phyloP scores from a whole-genome alignment of 2,888 invertebrate species.

The Drosophila robusta region DNA sequence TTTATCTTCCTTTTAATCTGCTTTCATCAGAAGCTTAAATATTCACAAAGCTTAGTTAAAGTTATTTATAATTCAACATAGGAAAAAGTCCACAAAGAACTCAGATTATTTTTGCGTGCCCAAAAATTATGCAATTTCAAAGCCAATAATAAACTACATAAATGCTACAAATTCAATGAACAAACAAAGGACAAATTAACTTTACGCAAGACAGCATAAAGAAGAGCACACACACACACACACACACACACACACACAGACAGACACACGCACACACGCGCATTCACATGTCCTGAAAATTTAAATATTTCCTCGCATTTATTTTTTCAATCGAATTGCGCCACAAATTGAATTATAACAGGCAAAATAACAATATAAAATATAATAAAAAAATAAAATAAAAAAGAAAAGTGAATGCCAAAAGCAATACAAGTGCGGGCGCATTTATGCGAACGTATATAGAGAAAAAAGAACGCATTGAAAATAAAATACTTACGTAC shows the following conservation, averaged over 20 bases:
- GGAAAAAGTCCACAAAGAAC: not conserved
- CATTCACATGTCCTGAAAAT: conserved; percentile 45
- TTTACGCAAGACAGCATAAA: conserved; percentile 17
- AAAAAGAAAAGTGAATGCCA: conserved; percentile 38
- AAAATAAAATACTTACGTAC: conserved; percentile 50
- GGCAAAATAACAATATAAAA: conserved; percentile 50
- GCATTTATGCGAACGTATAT: conserved; percentile 15
- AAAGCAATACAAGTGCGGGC: conserved; percentile 39
- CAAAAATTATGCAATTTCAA: conserved; percentile 34
- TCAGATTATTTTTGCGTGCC: conserved; percentile 4
- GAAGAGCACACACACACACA: conserved; percentile 2
- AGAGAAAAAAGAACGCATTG: conserved; percentile 34
- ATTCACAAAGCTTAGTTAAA: conserved; percentile 10
- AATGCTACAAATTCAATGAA: conserved; percentile 50
- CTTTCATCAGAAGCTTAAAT: conserved; percentile 30
- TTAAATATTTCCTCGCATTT: conserved; percentile 55
- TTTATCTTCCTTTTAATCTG: conserved; percentile 7
- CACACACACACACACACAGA: conserved; percentile 1
- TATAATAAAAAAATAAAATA: conserved; percentile 12
- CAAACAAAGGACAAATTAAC: conserved; percentile 51
- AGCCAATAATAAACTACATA: conserved; percentile 50
- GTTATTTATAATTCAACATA: conserved; percentile 30
- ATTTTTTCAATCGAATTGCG: conserved; percentile 40
- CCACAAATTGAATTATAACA: conserved; percentile 59
- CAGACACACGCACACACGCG: conserved; percentile 3